Evolutionary conservation across 2,797 vertebrate genomes (phyloP).

Genomic region (Onychomys arenicola): DNA sequence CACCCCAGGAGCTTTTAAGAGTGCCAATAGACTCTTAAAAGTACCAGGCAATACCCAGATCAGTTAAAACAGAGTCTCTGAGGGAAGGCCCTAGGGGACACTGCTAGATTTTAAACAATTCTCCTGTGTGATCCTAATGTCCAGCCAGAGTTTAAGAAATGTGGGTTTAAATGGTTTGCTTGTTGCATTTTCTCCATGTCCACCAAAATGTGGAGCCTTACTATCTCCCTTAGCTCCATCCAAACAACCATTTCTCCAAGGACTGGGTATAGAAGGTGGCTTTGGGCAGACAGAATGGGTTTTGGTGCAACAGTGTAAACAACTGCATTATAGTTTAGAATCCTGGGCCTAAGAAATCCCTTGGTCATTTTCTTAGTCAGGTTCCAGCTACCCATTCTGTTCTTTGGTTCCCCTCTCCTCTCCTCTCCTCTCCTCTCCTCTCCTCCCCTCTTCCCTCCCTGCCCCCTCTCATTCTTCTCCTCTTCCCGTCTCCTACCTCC

Average conservation of each 20-base stretch:
- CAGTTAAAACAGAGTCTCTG: slow-evolving; percentile 30
- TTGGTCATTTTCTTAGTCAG: slow-evolving; percentile 49
- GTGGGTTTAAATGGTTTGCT: neutral
- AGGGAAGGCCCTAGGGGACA: neutral
- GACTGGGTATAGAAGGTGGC: neutral
- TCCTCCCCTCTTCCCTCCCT: neutral
- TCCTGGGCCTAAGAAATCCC: neutral
- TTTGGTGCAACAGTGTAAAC: neutral
- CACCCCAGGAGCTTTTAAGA: slow-evolving; percentile 35
- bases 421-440: neutral
- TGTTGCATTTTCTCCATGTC: neutral
- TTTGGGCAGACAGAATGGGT: neutral
- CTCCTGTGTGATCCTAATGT: slow-evolving; percentile 15
- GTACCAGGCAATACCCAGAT: neutral
- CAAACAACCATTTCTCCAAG: slow-evolving; percentile 26
- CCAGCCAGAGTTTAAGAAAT: neutral
- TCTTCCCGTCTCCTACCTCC: neutral
- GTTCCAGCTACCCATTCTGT: neutral
- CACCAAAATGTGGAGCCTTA: neutral
- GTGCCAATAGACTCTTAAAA: neutral
- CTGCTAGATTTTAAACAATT: slow-evolving; percentile 6
- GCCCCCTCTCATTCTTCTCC: neutral
- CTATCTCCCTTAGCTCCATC: slow-evolving; percentile 10
- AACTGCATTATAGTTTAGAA: slow-evolving; percentile 29
- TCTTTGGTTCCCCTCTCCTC: neutral